Percentiles rank a stretch among this genome's conserved stretches.
Conservation (phyloP, 2,113 vertebrate genomes). For the Physeter macrocephalus region DNA sequence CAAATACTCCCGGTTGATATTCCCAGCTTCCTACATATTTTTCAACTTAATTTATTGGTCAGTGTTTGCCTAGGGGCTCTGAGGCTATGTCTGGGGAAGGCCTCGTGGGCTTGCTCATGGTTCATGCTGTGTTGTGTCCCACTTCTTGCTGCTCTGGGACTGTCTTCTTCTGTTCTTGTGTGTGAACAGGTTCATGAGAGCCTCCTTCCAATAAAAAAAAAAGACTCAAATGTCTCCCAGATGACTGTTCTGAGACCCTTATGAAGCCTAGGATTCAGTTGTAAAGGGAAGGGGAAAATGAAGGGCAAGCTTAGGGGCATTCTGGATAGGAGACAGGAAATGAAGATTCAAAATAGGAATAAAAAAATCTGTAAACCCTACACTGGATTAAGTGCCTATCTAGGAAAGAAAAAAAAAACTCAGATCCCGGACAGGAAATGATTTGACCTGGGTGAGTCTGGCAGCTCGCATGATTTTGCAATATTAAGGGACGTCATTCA, state of each 20-base stretch:
- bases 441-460: not conserved
- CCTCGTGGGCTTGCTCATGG: not conserved
- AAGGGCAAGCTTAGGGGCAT: not conserved
- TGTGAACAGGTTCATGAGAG: not conserved
- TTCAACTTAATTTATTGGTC: slow-evolving; percentile 98
- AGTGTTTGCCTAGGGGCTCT: slow-evolving; percentile 87
- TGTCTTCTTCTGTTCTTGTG: not conserved
- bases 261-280: not conserved
- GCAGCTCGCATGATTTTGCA: not conserved
- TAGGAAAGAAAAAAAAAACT: not conserved
- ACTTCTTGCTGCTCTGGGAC: not conserved
- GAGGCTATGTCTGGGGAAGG: not conserved
- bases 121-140: not conserved
- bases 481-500: not conserved
- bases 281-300: not conserved
- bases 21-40: slow-evolving; percentile 93
- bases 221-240: not conserved
- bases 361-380: not conserved
- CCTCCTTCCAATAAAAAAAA: not conserved
- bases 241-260: not conserved
- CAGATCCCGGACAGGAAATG: not conserved
- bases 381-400: slow-evolving; percentile 31
- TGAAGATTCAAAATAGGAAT: not conserved
- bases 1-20: slow-evolving; percentile 95
- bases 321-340: not conserved